These are phyloP conservation scores for Druon quercuslanigerum DNA, from an alignment of 1,140 invertebrate species.

Conservation along the genomic window DNA sequence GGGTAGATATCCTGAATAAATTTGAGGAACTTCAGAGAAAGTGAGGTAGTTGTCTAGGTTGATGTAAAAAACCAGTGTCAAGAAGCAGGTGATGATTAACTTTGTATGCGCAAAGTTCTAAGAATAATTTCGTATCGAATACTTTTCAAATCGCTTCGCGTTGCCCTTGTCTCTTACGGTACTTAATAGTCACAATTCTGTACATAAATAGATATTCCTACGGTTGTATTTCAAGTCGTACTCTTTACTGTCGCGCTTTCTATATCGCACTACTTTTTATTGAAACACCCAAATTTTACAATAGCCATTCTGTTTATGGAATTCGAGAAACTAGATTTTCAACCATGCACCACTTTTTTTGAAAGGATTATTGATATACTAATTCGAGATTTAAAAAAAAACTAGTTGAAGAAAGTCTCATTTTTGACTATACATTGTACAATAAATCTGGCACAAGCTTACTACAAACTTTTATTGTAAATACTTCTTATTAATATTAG, in stretches of 20 bases:
- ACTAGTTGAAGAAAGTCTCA: not conserved
- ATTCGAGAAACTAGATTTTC: slow-evolving; percentile 5
- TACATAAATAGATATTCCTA: slow-evolving; percentile 5
- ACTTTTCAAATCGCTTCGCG: slow-evolving; percentile 12
- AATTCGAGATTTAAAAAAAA: not conserved
- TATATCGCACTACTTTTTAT: slow-evolving; percentile 14
- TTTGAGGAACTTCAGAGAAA: slow-evolving; percentile 8
- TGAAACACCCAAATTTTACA: not conserved
- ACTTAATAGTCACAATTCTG: slow-evolving; percentile 19
- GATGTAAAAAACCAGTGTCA: slow-evolving; percentile 15
- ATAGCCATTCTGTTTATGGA: slow-evolving; percentile 5
- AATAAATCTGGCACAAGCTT: not conserved
- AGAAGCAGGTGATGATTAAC: not conserved
- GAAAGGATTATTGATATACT: not conserved
- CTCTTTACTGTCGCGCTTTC: slow-evolving; percentile 17
- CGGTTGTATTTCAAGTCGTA: not conserved
- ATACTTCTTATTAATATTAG: slow-evolving; percentile 21
- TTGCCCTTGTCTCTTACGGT: slow-evolving; percentile 28
- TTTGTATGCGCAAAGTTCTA: slow-evolving; percentile 26
- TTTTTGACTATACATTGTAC: slow-evolving; percentile 32
- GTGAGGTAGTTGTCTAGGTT: not conserved
- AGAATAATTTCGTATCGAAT: not conserved
- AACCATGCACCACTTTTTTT: not conserved
- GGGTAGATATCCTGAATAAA: too few species aligned
- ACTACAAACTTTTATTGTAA: not conserved